Conservation (phyloP, 2,888 invertebrate genomes). For the Limenitis camilla region DNA sequence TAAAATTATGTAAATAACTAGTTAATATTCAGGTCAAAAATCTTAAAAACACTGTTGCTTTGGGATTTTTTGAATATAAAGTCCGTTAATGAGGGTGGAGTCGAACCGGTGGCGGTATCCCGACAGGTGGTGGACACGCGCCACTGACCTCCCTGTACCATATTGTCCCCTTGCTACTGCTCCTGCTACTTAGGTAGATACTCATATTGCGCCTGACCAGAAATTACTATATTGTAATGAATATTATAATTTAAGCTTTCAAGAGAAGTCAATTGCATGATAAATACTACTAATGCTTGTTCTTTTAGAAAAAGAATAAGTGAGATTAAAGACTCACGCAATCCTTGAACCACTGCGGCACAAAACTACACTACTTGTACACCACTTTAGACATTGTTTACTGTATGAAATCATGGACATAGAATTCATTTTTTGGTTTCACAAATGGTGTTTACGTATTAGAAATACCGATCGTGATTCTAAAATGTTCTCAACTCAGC, state of each 20-base stretch:
- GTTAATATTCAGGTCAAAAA: slow-evolving; percentile 10
- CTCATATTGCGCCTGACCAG: slow-evolving; percentile 3
- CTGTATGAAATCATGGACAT: too few relatives aligned
- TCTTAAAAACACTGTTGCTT: slow-evolving; percentile 26
- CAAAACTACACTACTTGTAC: too few relatives aligned
- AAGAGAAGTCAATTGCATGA: background rate
- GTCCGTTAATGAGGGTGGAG: slow-evolving; percentile 53
- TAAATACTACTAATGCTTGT: too few relatives aligned
- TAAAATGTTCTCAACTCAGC: too few relatives aligned
- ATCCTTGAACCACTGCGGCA: too few relatives aligned
- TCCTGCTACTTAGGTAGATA: slow-evolving; percentile 11
- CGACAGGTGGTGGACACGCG: slow-evolving; percentile 68
- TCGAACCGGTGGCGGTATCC: slow-evolving; percentile 40
- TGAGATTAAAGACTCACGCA: too few relatives aligned
- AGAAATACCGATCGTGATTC: too few relatives aligned
- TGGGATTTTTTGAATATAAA: slow-evolving; percentile 63
- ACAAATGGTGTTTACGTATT: too few relatives aligned
- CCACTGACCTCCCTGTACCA: slow-evolving; percentile 41
- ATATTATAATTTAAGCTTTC: background rate
- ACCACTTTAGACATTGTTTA: too few relatives aligned
- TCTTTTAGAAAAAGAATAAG: too few relatives aligned
- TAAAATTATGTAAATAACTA: slow-evolving; percentile 8
- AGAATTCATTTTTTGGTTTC: too few relatives aligned
- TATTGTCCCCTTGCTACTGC: slow-evolving; percentile 31
- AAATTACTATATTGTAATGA: slow-evolving; percentile 1